Conservation (phyloP, 2,797 vertebrate genomes). For the Poecilia picta region DNA sequence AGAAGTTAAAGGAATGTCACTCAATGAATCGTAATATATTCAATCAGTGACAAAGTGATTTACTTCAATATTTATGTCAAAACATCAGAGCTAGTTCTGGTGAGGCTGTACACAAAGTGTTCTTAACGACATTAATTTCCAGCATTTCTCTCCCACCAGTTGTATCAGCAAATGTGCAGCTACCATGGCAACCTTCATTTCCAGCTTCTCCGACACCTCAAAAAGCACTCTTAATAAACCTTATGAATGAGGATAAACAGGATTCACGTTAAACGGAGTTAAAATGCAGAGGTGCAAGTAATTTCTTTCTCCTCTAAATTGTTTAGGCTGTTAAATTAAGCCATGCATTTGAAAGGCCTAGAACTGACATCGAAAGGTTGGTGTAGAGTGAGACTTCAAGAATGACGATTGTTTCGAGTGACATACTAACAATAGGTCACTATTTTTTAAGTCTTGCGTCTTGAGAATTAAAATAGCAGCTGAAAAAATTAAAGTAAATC, state of each 20-base stretch:
- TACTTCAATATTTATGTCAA: conserved; percentile 24
- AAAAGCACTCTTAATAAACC: conserved; percentile 54
- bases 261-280: conserved; percentile 60
- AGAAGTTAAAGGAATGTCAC: conserved; percentile 4
- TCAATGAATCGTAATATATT: neutral
- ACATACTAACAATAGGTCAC: neutral
- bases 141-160: conserved; percentile 49
- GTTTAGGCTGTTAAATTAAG: conserved; percentile 19
- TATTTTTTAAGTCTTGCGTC: neutral
- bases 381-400: neutral
- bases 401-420: neutral
- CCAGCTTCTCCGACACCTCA: conserved; percentile 53
- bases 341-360: neutral
- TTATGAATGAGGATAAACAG: conserved; percentile 66
- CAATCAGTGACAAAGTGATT: conserved; percentile 13
- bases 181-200: conserved; percentile 76
- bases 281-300: conserved; percentile 37
- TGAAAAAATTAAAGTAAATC: neutral
- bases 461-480: neutral
- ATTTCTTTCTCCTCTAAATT: conserved; percentile 43
- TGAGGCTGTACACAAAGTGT: conserved; percentile 42
- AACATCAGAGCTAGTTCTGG: conserved; percentile 17
- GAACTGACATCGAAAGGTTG: neutral
- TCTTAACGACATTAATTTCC: conserved; percentile 56
- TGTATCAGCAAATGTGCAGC: conserved; percentile 66